These are phyloP conservation scores for Battus philenor DNA, from an alignment of 1,140 invertebrate species.

Conservation along the genomic window DNA sequence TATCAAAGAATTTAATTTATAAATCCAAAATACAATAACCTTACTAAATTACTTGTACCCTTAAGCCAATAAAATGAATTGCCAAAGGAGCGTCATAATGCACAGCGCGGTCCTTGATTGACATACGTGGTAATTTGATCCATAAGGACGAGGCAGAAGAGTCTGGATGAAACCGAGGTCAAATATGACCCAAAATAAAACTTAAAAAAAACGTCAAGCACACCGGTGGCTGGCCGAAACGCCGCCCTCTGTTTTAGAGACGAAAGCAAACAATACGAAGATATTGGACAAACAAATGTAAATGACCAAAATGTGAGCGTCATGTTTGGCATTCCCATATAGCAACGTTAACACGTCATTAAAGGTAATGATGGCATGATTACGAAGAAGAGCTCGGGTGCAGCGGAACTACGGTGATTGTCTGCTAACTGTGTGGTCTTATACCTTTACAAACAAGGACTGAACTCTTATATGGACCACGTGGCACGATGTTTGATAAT, in stretches of 20 bases:
- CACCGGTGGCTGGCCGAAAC: slow-evolving; percentile 55
- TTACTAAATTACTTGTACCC: no score
- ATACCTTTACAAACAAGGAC: slow-evolving; percentile 59
- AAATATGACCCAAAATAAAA: slow-evolving; percentile 46
- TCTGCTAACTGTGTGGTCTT: slow-evolving; percentile 69
- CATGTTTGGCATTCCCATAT: slow-evolving; percentile 75
- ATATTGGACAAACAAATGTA: slow-evolving; percentile 74
- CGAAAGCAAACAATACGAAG: slow-evolving; percentile 64
- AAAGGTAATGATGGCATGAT: slow-evolving; percentile 74
- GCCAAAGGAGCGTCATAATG: no score
- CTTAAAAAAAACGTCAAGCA: slow-evolving; percentile 42
- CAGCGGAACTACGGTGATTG: slow-evolving; percentile 59
- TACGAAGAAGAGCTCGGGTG: slow-evolving; percentile 57
- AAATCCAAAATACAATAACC: no score
- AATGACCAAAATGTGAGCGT: slow-evolving; percentile 75
- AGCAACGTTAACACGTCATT: slow-evolving; percentile 74
- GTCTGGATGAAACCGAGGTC: slow-evolving; percentile 27
- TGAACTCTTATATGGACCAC: slow-evolving; percentile 47
- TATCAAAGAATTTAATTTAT: no score
- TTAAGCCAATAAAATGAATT: no score
- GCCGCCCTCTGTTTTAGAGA: slow-evolving; percentile 73
- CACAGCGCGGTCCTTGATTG: no score
- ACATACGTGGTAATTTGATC: slow-evolving; percentile 10
- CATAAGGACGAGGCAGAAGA: slow-evolving; percentile 22
- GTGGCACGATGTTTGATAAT: slow-evolving; percentile 33